These are phyloP conservation scores for Cepaea hortensis DNA, from an alignment of 2,888 invertebrate species.

Conservation along the genomic window DNA sequence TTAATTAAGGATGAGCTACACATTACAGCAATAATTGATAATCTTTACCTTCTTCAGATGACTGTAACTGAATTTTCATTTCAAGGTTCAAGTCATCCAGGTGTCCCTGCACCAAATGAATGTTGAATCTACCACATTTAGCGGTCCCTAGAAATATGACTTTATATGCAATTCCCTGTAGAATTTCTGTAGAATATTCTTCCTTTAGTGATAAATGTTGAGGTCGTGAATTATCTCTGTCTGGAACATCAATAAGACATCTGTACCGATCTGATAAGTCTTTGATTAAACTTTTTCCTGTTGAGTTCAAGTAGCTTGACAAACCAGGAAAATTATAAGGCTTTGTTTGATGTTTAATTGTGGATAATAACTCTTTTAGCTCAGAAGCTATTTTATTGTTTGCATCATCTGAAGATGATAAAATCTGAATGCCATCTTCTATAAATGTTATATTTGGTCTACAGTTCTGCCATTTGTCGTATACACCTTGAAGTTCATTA, in stretches of 20 bases:
- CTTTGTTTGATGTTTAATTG: neutral
- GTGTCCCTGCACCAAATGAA: conserved; percentile 33
- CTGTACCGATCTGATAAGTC: neutral
- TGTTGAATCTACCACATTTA: neutral
- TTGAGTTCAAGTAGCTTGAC: neutral
- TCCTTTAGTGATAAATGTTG: neutral
- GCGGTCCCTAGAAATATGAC: conserved; percentile 16
- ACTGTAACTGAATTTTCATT: conserved; percentile 25
- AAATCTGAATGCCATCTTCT: neutral
- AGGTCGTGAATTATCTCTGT: neutral
- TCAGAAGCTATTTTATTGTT: neutral
- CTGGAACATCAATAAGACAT: conserved; percentile 27
- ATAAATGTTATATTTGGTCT: neutral
- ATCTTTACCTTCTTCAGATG: conserved; percentile 5
- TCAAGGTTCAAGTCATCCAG: neutral
- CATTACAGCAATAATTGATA: neutral
- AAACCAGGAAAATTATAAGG: neutral
- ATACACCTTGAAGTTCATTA: too few relatives aligned
- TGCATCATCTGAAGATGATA: neutral
- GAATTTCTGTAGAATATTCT: neutral
- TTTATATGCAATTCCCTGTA: neutral
- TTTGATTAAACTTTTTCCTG: neutral
- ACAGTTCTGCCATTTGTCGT: neutral
- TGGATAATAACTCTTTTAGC: neutral
- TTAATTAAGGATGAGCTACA: neutral